Base-by-base conservation (phyloP, 2,888 invertebrate species). In the Drosophila merina region DNA sequence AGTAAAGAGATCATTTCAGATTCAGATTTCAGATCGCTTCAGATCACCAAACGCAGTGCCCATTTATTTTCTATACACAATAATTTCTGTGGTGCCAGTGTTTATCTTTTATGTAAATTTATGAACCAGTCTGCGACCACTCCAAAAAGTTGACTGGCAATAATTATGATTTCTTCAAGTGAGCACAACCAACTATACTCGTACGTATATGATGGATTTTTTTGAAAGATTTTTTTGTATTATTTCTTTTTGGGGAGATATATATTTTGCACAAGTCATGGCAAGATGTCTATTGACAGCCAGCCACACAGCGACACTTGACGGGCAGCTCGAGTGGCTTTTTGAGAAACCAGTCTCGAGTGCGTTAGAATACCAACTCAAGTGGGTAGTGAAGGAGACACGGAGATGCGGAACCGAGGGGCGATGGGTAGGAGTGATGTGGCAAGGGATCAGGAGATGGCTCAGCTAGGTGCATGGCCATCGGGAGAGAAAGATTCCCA, bases 301-400 rank as follows among this genome's bases (percentile, higher is more conserved):
- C 59, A 72, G 72, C 72, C 73, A 63, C 63, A 75, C 70, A 51
- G 55, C 71, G 74, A 67, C 80, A 88, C 88, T 85, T 86, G 80
- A 88, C 86, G 72, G 81, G 74, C 86, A 76, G 79, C 74, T 80
- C 77, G 66, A 85, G 88, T 86, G 86, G 86, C 86, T 75, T 78
- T 83, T 86, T 74, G 75, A 70, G 66, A 79, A 85, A 85, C 85
- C 85, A 85, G 85, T 88, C 85, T 88, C 86, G 72, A 85, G 85
- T 85, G 84, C 82, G 64, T 77, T 82, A 86, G 78, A 84, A 86
- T 70, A 71, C 49, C 73, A 67, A 73, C 73, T 86, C 63, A 68
- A 85, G 83, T 85, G 84, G 80, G 72, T 44, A 49, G 66, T 62
- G 82, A 57, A 66, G 71, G 81, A 62, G 57, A 55, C 20, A 9